Base-by-base conservation (phyloP, 1,140 invertebrate genomes). In the Fopius arisanus region DNA sequence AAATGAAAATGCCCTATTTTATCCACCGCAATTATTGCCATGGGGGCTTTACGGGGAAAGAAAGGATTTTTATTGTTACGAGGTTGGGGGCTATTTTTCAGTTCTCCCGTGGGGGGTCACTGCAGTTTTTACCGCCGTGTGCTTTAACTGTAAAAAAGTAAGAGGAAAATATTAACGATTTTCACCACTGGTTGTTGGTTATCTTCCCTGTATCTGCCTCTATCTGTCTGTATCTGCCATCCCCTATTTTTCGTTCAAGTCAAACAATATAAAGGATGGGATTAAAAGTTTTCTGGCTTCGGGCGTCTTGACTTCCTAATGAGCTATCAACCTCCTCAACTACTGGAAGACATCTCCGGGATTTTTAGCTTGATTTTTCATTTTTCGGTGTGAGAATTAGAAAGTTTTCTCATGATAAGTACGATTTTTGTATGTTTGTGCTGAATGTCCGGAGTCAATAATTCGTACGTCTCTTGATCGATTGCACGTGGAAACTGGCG, bases 161-260 rank as follows among this genome's bases (percentile, higher is more conserved):
- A 48, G 43, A 48, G 43, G n/a, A 48, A 48, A 82, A 79, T 81
- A 78, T 83, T 81, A 83, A 83, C 77, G 80, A 82, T 81, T 83
- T 65, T 65, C 33, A 19, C 70, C 48, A 51, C 33, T 29, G 69
- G n/a, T 66, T 48, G 14, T 73, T 73, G 40, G 19, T 41, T n/a
- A n/a, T n/a, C n/a, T n/a, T n/a, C n/a, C n/a, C n/a, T n/a, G n/a
- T n/a, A n/a, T n/a, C n/a, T n/a, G n/a, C n/a, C n/a, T n/a, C n/a
- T n/a, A n/a, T n/a, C n/a, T n/a, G n/a, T 66, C 51, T 28, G 5
- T 16, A n/a, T 63, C 37, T 70, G 54, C 29, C 7, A 29, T 14
- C 43, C 43, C 16, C 12, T 19, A 54, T 29, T 29, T 70, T 12
- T 70, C 33, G 16, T 43, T 33, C 41, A 21, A 71, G 68, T 43